Conservation (phyloP, 2,888 invertebrate species). For the Sthenelais limicola region DNA sequence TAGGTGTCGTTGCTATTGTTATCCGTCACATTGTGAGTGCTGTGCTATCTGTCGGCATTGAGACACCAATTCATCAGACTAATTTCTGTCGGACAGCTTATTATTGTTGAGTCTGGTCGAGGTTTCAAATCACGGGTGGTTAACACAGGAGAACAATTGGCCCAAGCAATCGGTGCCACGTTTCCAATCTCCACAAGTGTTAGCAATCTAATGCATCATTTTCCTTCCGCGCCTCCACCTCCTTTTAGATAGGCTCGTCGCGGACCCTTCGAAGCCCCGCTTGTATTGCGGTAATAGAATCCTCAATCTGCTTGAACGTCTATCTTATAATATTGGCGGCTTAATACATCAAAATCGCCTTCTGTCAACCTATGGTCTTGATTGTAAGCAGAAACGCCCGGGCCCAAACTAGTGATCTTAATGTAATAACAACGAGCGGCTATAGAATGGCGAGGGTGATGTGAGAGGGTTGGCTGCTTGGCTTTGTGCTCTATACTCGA, state of each 20-base stretch:
- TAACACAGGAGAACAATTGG: conserved; percentile 10
- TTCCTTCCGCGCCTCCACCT: too few relatives aligned
- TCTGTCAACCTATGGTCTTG: conserved; percentile 25
- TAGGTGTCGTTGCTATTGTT: too few relatives aligned
- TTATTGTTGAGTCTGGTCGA: background rate
- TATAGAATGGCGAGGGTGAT: background rate
- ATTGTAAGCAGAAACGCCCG: conserved; percentile 30
- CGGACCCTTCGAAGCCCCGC: background rate
- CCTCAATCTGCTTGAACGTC: conserved; percentile 32
- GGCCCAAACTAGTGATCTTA: background rate
- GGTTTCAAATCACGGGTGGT: conserved; percentile 14
- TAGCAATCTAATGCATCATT: conserved; percentile 25
- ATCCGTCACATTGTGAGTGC: too few relatives aligned
- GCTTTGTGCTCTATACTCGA: background rate
- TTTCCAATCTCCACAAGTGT: conserved; percentile 24
- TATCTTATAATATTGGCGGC: conserved; percentile 34
- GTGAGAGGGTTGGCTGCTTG: too few relatives aligned
- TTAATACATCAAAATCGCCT: conserved; percentile 39
- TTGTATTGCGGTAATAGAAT: conserved; percentile 23
- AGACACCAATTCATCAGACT: too few relatives aligned
- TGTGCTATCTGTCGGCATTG: too few relatives aligned
- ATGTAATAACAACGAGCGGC: conserved; percentile 24
- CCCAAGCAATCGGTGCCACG: conserved; percentile 18
- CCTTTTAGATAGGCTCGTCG: too few relatives aligned
- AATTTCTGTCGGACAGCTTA: too few relatives aligned